phyloP scores from a whole-genome alignment of 2,797 vertebrate genomes.

The Rhinogobio ventralis region DNA sequence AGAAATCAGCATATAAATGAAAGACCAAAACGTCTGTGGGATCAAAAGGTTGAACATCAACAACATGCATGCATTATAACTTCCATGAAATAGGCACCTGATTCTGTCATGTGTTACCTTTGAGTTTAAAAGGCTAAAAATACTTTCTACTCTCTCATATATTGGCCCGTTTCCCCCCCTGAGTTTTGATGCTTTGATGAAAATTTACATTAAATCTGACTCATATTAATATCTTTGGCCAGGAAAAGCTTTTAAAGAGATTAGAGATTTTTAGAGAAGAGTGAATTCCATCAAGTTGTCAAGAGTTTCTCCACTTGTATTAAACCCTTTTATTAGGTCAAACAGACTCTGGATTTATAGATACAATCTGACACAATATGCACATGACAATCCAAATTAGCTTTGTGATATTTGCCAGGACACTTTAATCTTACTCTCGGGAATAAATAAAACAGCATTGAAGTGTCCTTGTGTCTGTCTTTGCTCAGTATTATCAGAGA shows the following conservation, averaged over 20 bases:
- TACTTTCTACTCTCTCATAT: not conserved
- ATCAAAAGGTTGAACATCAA: conserved; percentile 33
- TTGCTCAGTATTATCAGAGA: conserved; percentile 37
- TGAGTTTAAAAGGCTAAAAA: conserved; percentile 22
- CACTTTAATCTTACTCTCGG: conserved; percentile 36
- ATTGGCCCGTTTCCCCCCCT: not conserved
- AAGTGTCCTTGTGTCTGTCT: conserved; percentile 39
- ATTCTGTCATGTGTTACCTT: conserved; percentile 24
- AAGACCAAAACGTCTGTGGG: conserved; percentile 33
- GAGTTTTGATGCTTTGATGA: conserved; percentile 14
- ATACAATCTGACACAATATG: conserved; percentile 32
- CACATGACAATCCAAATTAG: conserved; percentile 44
- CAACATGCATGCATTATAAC: conserved; percentile 33
- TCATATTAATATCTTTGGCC: conserved; percentile 46
- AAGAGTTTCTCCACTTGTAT: conserved; percentile 28
- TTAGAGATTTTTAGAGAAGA: conserved; percentile 49
- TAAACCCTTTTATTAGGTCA: conserved; percentile 51
- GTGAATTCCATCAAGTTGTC: conserved; percentile 50
- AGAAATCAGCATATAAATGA: conserved; percentile 53
- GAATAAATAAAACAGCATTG: not conserved
- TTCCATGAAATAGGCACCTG: conserved; percentile 39
- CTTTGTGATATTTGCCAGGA: conserved; percentile 23
- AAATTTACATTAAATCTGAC: conserved; percentile 33
- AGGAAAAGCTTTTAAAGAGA: conserved; percentile 59
- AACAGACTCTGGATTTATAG: conserved; percentile 41